Percentiles rank a stretch among this genome's conserved stretches.
Conservation (phyloP, 2,888 invertebrate genomes). For the Nemapogon koenigi region DNA sequence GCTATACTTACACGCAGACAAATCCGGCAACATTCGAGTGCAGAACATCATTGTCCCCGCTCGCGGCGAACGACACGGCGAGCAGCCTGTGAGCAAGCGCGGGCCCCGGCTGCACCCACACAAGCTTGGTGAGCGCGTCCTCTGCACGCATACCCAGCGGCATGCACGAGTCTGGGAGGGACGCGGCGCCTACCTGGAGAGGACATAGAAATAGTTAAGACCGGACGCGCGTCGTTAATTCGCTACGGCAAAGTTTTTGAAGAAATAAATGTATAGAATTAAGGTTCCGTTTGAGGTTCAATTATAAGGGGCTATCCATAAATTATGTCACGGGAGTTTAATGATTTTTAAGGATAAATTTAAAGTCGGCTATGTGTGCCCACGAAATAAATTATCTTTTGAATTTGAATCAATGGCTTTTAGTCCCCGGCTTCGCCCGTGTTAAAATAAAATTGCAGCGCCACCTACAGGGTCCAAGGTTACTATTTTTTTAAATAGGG, state of each 20-base stretch:
- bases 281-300: neutral
- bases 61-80: conserved; percentile 86
- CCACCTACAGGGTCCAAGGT: too few species aligned
- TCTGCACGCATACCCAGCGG: conserved; percentile 94
- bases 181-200: conserved; percentile 82
- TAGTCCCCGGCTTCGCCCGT: too few species aligned
- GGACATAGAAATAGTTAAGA: too few species aligned
- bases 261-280: neutral
- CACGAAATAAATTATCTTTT: too few species aligned
- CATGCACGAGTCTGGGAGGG: conserved; percentile 93
- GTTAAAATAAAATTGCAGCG: too few species aligned
- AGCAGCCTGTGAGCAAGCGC: conserved; percentile 87
- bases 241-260: neutral
- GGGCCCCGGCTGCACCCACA: conserved; percentile 77
- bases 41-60: conserved; percentile 83
- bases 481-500: too few species aligned
- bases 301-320: neutral
- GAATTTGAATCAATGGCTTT: too few species aligned
- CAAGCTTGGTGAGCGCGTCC: conserved; percentile 90
- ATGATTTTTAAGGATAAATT: too few species aligned
- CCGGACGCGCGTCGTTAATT: neutral
- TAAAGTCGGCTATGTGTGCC: too few species aligned
- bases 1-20: conserved; percentile 81
- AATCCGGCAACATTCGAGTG: conserved; percentile 89
- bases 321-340: too few species aligned